phyloP scores from a whole-genome alignment of 2,797 vertebrate genomes.

The Pseudochirops corinnae region DNA sequence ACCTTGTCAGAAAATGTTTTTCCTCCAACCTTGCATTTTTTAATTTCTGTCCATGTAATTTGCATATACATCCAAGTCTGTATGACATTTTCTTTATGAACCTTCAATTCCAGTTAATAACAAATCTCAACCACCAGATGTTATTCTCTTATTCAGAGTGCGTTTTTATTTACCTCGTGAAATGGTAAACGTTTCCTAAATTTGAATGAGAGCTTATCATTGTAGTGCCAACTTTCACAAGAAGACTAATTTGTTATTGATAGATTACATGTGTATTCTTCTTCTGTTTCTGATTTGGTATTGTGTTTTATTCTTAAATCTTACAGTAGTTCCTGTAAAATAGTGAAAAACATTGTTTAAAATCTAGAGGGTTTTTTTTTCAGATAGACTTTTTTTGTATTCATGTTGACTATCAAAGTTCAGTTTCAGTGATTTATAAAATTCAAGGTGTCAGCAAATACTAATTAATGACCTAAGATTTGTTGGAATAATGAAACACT shows the following conservation, averaged over 20 bases:
- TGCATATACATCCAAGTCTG: slow-evolving; percentile 56
- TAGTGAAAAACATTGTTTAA: slow-evolving; percentile 57
- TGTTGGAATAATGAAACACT: slow-evolving; percentile 74
- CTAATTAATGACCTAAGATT: slow-evolving; percentile 75
- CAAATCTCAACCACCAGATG: slow-evolving; percentile 69
- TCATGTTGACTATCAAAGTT: slow-evolving; percentile 67
- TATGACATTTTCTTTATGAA: slow-evolving; percentile 64
- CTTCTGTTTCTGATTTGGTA: slow-evolving; percentile 12
- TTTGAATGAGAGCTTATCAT: slow-evolving; percentile 70
- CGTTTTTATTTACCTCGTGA: slow-evolving; percentile 78
- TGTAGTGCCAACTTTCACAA: slow-evolving; percentile 78
- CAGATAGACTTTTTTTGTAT: slow-evolving; percentile 68
- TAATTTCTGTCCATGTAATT: slow-evolving; percentile 62
- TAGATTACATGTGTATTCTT: slow-evolving; percentile 70
- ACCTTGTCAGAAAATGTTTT: slow-evolving; percentile 71
- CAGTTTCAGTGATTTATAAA: slow-evolving; percentile 69
- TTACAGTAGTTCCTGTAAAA: slow-evolving; percentile 39
- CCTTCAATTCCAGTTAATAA: slow-evolving; percentile 61
- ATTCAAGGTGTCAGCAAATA: slow-evolving; percentile 72
- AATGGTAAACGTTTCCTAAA: slow-evolving; percentile 73
- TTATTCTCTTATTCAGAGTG: slow-evolving; percentile 57
- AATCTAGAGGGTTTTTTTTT: slow-evolving; percentile 47
- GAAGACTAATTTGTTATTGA: slow-evolving; percentile 78
- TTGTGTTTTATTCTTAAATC: slow-evolving; percentile 51
- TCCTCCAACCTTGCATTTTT: slow-evolving; percentile 59